phyloP scores from a whole-genome alignment of 2,797 vertebrate genomes.

The Parauchenoglanis ngamensis region DNA sequence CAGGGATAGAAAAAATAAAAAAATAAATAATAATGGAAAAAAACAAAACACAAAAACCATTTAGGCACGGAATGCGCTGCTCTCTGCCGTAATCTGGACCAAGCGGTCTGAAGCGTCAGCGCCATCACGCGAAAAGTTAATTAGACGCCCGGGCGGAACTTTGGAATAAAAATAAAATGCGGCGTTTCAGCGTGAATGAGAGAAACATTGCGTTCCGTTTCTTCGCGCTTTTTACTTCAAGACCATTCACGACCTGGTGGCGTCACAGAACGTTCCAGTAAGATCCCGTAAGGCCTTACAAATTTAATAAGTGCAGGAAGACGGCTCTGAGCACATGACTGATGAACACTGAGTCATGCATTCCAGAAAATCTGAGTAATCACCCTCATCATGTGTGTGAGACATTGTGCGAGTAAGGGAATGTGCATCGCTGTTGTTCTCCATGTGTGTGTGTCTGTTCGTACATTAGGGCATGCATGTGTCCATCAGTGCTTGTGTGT shows the following conservation, averaged over 20 bases:
- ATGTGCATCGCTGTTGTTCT: not conserved
- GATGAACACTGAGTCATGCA: constrained; percentile 36
- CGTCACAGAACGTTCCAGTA: not conserved
- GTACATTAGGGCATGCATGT: not conserved
- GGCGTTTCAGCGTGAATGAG: not conserved
- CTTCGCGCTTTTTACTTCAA: not conserved
- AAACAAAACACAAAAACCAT: no score
- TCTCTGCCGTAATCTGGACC: not conserved
- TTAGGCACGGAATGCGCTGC: not conserved
- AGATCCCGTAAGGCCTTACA: not conserved
- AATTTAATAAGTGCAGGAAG: constrained; percentile 13
- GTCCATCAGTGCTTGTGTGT: not conserved
- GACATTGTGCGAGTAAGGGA: not conserved
- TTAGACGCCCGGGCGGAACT: not conserved
- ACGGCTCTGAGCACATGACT: not conserved
- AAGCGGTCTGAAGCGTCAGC: not conserved
- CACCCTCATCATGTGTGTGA: not conserved
- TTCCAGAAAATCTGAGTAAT: constrained; percentile 38
- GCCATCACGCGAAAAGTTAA: constrained; percentile 10
- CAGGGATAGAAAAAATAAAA: not conserved
- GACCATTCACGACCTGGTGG: not conserved
- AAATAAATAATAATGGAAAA: not conserved
- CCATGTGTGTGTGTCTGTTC: not conserved
- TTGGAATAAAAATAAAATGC: not conserved
- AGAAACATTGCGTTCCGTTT: constrained; percentile 6